Evolutionary conservation across 2,888 invertebrate species (phyloP), one percentile per base, ranked within the genome.

Genomic region (Tetranychus piercei): DNA sequence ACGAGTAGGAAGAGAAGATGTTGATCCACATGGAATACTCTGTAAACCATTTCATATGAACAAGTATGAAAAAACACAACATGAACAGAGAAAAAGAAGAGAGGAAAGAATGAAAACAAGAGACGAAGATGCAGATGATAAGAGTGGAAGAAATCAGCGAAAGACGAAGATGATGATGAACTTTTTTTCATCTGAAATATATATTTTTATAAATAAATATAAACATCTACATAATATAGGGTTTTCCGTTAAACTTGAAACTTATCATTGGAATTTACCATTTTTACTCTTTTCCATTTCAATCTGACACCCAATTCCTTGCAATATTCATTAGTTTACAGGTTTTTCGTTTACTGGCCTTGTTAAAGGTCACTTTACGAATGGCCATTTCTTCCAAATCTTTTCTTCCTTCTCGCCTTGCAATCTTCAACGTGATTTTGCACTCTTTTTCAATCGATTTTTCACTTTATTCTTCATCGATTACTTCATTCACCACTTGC

Each of bases 21-120:
- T 55, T 55, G 55, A 55, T 55, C 55, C 55, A 55, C 55, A 55
- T 55, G 55, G 55, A 55, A 55, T 55, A 55, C 55, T 55, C 55
- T 55, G 55, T 55, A 55, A 55, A 55, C 55, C 55, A 55, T 55
- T 55, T 55, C 15, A 34, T 34, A 34, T 34, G 34, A 34, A 34
- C 34, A 34, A 34, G 34, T 34, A 34, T 34, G 34, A 34, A 34
- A 34, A 34, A 34, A 34, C 34, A 34, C 55, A 55, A 15, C 9
- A 15, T 55, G 15, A 55, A 15, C 9, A 55, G 15, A 55, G 55
- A 7, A 55, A 55, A 55, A 55, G 55, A 55, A 4, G 55, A 55
- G 55, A 55, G 15, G 2, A 7, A 55, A 55, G 15, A 55, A 15
- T 55, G 6, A 15, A 55, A 55, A 55, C 55, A 55, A 55, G 15